phyloP scores from a whole-genome alignment of 64 coral and sea anemone genomes.

The Montipora cactus region DNA sequence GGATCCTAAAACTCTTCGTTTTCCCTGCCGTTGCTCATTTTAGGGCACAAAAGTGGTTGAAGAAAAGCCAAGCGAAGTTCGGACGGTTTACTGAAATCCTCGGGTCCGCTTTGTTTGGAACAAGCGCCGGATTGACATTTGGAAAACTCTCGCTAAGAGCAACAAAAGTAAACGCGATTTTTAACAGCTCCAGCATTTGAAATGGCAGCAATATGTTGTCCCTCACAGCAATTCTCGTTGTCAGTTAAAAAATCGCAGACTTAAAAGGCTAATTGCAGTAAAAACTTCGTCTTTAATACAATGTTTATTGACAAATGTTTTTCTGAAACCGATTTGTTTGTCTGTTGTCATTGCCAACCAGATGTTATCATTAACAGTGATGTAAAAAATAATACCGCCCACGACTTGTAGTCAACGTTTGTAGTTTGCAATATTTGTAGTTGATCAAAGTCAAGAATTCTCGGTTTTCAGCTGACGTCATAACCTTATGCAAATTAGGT shows the following conservation, averaged over 20 bases:
- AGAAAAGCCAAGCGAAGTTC: slow-evolving; percentile 7
- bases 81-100: slow-evolving; percentile 5
- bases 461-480: too few species aligned
- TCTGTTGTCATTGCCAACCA: slow-evolving; percentile 3
- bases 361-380: slow-evolving; percentile 11
- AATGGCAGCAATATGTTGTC: slow-evolving; percentile 22
- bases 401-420: neutral
- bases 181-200: slow-evolving; percentile 13
- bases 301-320: neutral
- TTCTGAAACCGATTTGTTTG: neutral
- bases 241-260: neutral
- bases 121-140: slow-evolving; percentile 18
- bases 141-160: slow-evolving; percentile 12
- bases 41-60: neutral
- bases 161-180: slow-evolving; percentile 1
- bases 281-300: neutral
- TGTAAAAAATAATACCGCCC: neutral
- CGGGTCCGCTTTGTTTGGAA: neutral
- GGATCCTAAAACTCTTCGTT: too few species aligned
- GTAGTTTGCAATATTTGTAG: slow-evolving; percentile 13
- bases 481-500: too few species aligned
- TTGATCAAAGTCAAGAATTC: neutral
- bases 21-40: too few species aligned
- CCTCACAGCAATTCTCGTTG: slow-evolving; percentile 20
- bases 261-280: neutral